A percentile compares a stretch with the other conserved stretches of the same genome.
phyloP scores from a whole-genome alignment of 2,113 vertebrate genomes.

The Saguinus imperator region DNA sequence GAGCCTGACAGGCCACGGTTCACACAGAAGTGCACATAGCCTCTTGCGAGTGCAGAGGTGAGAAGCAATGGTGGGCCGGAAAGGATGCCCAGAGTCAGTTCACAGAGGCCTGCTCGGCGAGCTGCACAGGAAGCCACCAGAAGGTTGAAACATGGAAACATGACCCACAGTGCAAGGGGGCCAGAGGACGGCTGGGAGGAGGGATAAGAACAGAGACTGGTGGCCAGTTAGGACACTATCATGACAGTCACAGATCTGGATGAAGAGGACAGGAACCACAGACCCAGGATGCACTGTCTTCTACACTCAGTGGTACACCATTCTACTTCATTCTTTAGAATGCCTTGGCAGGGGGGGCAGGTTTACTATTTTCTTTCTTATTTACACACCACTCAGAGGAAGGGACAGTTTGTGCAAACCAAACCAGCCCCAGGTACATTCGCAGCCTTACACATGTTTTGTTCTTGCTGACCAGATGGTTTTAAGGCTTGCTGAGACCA shows the following conservation, averaged over 20 bases:
- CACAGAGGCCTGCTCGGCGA: rapidly evolving
- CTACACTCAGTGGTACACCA: no score
- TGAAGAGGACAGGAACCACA: not conserved
- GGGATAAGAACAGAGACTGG: not conserved
- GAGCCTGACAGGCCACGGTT: rapidly evolving
- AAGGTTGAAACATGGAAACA: not conserved
- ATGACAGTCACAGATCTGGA: not conserved
- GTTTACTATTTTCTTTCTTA: not conserved
- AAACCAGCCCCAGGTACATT: no score
- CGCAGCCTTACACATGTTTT: rapidly evolving
- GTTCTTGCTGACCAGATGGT: not conserved
- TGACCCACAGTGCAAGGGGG: not conserved
- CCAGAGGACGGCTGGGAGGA: rapidly evolving
- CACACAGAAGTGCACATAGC: not conserved
- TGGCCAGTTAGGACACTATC: not conserved
- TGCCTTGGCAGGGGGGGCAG: not conserved
- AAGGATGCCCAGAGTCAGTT: rapidly evolving
- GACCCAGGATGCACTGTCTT: not conserved
- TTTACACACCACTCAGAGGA: not conserved
- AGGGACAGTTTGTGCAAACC: not conserved
- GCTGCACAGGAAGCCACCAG: rapidly evolving
- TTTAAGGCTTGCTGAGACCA: not conserved
- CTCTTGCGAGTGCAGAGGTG: not conserved
- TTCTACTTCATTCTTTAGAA: not conserved
- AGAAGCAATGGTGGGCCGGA: not conserved